Conservation (phyloP, 2,888 invertebrate species). For the Nephrotoma flavescens region DNA sequence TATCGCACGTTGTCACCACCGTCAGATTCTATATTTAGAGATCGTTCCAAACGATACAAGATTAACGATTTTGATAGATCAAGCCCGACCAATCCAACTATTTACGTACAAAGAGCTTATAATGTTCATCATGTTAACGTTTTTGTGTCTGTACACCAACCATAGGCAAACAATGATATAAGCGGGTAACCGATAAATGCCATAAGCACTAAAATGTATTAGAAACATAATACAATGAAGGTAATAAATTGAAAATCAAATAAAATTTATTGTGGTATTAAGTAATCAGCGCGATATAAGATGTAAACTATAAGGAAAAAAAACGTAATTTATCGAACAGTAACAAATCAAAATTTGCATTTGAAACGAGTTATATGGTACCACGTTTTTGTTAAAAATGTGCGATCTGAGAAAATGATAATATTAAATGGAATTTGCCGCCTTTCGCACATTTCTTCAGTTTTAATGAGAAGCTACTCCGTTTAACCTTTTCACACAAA, state of each 20-base stretch:
- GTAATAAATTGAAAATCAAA: not conserved
- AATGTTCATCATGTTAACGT: too few relatives aligned
- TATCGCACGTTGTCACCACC: too few relatives aligned
- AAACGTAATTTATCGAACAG: not conserved
- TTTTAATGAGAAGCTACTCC: not conserved
- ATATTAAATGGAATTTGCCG: not conserved
- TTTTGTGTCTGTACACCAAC: too few relatives aligned
- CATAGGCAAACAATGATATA: not conserved
- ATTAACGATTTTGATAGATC: too few relatives aligned
- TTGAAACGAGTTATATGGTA: not conserved
- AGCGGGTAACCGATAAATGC: not conserved
- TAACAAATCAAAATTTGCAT: not conserved
- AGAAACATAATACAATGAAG: not conserved
- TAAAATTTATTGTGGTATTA: not conserved
- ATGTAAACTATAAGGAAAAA: not conserved
- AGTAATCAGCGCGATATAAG: not conserved
- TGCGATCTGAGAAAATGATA: not conserved
- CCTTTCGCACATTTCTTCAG: not conserved
- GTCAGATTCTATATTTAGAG: too few relatives aligned
- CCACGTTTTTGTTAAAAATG: not conserved
- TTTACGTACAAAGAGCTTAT: too few relatives aligned
- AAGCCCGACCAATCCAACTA: too few relatives aligned
- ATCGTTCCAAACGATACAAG: too few relatives aligned
- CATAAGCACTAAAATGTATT: not conserved
- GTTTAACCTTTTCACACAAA: not conserved